phyloP scores from a whole-genome alignment of 2,113 vertebrate genomes.

The Tauraco erythrolophus region DNA sequence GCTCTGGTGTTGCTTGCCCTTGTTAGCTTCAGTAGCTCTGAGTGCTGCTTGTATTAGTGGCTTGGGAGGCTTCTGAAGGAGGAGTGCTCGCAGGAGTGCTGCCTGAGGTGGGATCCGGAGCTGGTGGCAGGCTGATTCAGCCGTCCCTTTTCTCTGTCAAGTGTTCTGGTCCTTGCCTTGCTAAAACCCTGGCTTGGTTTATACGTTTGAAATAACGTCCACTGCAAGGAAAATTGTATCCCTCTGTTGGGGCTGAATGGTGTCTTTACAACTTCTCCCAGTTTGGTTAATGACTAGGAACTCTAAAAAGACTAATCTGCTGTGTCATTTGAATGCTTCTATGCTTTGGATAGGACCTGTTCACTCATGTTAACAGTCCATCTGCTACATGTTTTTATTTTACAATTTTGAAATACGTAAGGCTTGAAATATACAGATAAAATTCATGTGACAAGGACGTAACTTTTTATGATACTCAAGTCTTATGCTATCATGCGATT shows the following conservation, averaged over 20 bases:
- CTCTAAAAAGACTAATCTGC: neutral
- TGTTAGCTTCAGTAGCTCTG: neutral
- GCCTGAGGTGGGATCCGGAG: neutral
- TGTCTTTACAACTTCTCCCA: neutral
- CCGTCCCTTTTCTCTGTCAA: neutral
- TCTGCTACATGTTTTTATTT: neutral
- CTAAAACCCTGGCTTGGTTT: neutral
- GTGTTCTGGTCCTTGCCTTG: neutral
- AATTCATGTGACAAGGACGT: neutral
- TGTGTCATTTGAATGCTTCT: neutral
- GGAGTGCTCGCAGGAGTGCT: neutral
- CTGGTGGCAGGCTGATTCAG: neutral
- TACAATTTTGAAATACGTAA: neutral
- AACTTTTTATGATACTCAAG: neutral
- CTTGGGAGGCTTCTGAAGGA: neutral
- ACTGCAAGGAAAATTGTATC: neutral
- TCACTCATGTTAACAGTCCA: neutral
- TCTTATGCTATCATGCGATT: neutral
- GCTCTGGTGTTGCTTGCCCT: constrained; percentile 13
- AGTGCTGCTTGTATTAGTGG: neutral
- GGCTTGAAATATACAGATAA: neutral
- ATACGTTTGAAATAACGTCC: neutral
- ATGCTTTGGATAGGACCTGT: neutral
- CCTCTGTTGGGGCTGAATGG: neutral
- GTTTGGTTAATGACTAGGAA: neutral